Evolutionary conservation across 2,113 vertebrate genomes (phyloP), one percentile per base, ranked within the genome.

Genomic region (Entomyzon cyanotis): DNA sequence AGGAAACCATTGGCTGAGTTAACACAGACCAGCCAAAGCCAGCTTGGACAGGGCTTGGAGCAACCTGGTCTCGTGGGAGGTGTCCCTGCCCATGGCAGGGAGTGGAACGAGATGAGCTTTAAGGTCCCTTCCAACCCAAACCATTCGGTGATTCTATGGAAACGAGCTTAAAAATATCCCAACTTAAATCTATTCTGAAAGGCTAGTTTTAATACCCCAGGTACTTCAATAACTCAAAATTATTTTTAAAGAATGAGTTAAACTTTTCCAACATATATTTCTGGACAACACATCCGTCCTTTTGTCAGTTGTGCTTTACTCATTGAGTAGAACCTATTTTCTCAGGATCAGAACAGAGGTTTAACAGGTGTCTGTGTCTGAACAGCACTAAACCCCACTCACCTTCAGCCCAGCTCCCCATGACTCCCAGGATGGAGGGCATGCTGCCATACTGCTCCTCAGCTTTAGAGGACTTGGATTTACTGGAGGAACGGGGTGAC

Each of bases 391-490:
- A n/a, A 41, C 11, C 35, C 3, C 46, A 25, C 75, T 96, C 95
- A 99, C 98, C 99, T 98, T 98, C 98, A 80, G 97, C 98, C 96
- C 98, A 99, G 95, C 87, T 98, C 10, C 98, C 98, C 73, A 98
- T 98, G 56, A 98, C 98, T 3, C 98, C 98, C 7, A 99, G 96
- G 64, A 98, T 98, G 0, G 98, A 97, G 52, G 98, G 98, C 31
- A 98, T 97, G 53, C 91, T 98, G 37, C 97, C 87, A 8, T 98
- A 99, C 42, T 98, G 97, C 77, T 99, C 98, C 3, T 99, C 98
- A 41, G 97, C 98, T 69, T 98, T 97, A 14, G 98, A 98, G 10
- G 98, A 65, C 64, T 97, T 97, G 1, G 87, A 80, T 86, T 87
- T 96, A 30, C 74, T 15, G 7, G 92, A 87, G n/a, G 92, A 85